Evolutionary conservation across 2,888 invertebrate species (phyloP), one percentile per base, ranked within the genome.

Genomic region (Gastracanthus pulcherrimus): DNA sequence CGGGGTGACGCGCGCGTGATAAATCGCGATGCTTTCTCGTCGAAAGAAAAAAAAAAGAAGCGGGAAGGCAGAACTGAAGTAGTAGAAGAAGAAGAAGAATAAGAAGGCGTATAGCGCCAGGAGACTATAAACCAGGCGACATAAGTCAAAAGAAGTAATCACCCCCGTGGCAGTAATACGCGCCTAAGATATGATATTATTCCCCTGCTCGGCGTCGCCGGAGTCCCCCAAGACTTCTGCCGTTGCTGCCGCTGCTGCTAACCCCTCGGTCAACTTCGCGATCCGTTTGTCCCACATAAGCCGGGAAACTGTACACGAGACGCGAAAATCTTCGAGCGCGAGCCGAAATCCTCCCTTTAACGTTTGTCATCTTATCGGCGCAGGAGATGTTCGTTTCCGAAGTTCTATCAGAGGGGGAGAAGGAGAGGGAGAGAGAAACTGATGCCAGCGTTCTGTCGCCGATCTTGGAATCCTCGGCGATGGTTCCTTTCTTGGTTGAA

Each of bases 361-460:
- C 76, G 69, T 69, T 69, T 76, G 60, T 69, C 76, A 60, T 76
- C 69, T 76, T 69, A 69, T 76, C 48, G 66, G n/a, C 5, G 41
- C 9, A 29, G 26, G 31, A 23, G 19, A 19, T 23, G 29, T 19
- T 29, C 19, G 16, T 70, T 70, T 34, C 13, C 34, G 19, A 45
- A 31, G 26, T 45, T 45, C 72, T 62, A 23, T 7, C 6, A 55
- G 41, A n/a, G n/a, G n/a, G n/a, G 62, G 23, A 64, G 26, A 58
- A 26, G 9, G 58, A 2, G 55, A 3, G 36, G 11, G 58, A n/a
- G 48, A n/a, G 29, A 48, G 19, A n/a, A 41, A 38, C 13, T 9
- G 38, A 51, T 51, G n/a, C n/a, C 45, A 36, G 19, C n/a, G 16
- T 34, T 23, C 2, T 26, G 16, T 26, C 29, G 31, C 26, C 55